Conservation (phyloP, 1,140 invertebrate species). For the Cyrtorhinus lividipennis region DNA sequence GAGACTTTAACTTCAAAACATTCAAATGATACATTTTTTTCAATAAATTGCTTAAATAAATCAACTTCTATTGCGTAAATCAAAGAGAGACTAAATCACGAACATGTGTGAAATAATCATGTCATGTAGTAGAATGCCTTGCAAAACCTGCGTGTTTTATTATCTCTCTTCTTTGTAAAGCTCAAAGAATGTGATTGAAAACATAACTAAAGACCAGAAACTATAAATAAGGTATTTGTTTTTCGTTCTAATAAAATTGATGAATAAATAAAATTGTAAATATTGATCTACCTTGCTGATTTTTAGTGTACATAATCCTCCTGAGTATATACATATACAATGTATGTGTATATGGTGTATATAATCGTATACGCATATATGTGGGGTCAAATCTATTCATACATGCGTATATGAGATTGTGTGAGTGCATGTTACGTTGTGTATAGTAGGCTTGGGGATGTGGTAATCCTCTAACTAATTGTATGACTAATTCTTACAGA, state of each 20-base stretch:
- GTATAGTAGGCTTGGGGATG: constrained; percentile 23
- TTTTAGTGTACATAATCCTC: constrained; percentile 10
- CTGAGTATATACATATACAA: neutral
- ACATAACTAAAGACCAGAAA: constrained; percentile 12
- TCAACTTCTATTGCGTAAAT: neutral
- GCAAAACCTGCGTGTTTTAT: constrained; percentile 19
- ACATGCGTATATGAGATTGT: constrained; percentile 19
- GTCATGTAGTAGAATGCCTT: constrained; percentile 21
- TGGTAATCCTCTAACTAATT: constrained; percentile 21
- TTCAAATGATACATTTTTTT: too few relatives aligned
- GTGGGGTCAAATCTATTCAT: neutral
- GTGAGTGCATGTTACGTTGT: constrained; percentile 22
- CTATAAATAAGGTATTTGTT: constrained; percentile 6
- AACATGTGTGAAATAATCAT: constrained; percentile 21
- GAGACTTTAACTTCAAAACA: too few relatives aligned
- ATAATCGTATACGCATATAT: constrained; percentile 9
- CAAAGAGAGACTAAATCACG: neutral
- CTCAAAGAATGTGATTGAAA: constrained; percentile 14
- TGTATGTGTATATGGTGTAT: neutral
- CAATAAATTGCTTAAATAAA: neutral
- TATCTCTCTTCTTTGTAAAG: constrained; percentile 17
- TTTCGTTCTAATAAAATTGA: constrained; percentile 11
- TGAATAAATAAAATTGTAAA: constrained; percentile 19
- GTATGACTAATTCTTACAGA: constrained; percentile 23
- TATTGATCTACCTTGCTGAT: constrained; percentile 12